A percentile compares a stretch with the other conserved stretches of the same genome.
These are phyloP conservation scores for Agelas oroides DNA, from an alignment of 37 sponge, comb jelly and placozoan species.

Conservation along the genomic window DNA sequence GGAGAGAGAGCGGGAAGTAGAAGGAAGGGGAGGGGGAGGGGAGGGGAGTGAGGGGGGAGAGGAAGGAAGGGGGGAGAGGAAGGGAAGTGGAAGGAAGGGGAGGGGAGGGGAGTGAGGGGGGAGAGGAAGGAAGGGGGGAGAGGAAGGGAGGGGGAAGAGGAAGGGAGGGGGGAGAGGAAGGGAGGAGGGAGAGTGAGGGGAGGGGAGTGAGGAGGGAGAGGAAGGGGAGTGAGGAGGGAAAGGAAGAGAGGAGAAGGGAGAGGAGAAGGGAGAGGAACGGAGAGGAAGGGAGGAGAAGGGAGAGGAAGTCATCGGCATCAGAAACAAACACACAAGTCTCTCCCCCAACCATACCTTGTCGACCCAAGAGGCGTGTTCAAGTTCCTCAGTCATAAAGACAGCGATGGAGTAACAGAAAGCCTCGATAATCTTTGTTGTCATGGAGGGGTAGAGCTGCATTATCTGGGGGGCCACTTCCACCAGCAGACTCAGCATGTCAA, in stretches of 20 bases:
- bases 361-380: slow-evolving; percentile 26
- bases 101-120: background rate
- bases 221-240: background rate
- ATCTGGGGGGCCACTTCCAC: slow-evolving; percentile 45
- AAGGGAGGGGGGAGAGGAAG: background rate
- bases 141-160: background rate
- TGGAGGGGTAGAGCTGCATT: slow-evolving; percentile 23
- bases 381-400: slow-evolving; percentile 32
- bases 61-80: background rate
- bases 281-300: background rate
- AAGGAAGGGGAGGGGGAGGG: background rate
- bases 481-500: slow-evolving; percentile 86
- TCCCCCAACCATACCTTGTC: background rate
- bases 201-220: background rate
- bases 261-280: background rate
- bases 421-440: slow-evolving; percentile 34
- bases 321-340: no score
- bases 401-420: slow-evolving; percentile 49
- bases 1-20: background rate
- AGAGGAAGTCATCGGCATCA: no score
- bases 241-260: background rate
- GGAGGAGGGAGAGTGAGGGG: background rate
- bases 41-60: background rate
- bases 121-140: background rate
- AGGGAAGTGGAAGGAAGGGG: background rate